Evolutionary conservation across 2,888 invertebrate genomes (phyloP), one percentile per base, ranked within the genome.

Genomic region (Mystacides longicornis): DNA sequence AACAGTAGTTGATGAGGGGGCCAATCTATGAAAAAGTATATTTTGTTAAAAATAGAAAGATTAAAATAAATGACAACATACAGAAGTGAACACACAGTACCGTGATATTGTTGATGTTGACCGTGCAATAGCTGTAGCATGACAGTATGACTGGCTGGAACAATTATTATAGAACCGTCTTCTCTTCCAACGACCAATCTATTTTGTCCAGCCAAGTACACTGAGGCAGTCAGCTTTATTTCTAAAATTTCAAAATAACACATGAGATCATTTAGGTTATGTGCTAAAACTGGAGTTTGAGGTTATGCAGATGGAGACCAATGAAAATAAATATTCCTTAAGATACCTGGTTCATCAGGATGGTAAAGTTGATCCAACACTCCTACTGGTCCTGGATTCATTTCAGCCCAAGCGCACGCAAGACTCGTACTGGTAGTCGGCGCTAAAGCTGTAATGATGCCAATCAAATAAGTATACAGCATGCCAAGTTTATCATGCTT

Each of bases 91-190:
- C n/a, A n/a, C n/a, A n/a, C n/a, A 37, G 69, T 69, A 87, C 87
- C 86, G 64, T 85, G 84, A 60, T 81, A 81, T 63, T 89, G 86
- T 65, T 92, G 92, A 70, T 92, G 91, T 60, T 82, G 86, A 4
- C 93, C 93, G 63, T 92, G 91, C 54, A 99, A 74, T 52, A 98
- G 71, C 66, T 97, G 96, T 61, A 94, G 73, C 82, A 93, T 92
- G 2, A 98, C 90, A 0, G 96, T 94, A 67, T 95, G 94, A 0
- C 94, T 93, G 0, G 96, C 98, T 21, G 96, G 93, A 50, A 95
- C 89, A 59, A 98, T 94, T 20, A 98, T 88, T 60, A 99, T 97
- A 53, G 90, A 87, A 2, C 99, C 99, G 68, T 99, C 95, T 67
- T 93, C 93, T 9, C 96, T 80, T 0, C 98, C 98, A 60, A 96